phyloP scores from a whole-genome alignment of 2,113 vertebrate genomes.

The Crotalus horridus region DNA sequence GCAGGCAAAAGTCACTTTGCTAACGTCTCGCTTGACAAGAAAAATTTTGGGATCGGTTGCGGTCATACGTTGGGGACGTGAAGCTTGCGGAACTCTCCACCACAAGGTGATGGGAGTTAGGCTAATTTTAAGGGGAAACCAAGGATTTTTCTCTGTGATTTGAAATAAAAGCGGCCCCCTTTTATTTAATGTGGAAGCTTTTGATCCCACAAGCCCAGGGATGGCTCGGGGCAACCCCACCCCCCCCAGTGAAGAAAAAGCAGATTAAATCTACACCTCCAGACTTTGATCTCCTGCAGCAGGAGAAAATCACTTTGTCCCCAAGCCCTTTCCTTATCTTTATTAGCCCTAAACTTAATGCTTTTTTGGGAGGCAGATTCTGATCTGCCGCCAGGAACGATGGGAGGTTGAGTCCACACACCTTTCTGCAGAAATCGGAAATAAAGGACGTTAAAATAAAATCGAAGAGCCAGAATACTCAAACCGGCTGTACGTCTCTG shows the following conservation, averaged over 20 bases:
- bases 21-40: no score
- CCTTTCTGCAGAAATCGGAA: neutral
- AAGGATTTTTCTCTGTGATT: neutral
- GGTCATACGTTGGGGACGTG: no score
- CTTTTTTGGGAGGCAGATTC: neutral
- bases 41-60: no score
- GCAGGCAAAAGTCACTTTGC: no score
- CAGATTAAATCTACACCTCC: neutral
- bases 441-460: no score
- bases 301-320: neutral
- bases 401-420: neutral
- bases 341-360: neutral
- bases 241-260: neutral
- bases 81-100: neutral
- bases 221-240: neutral
- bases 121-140: neutral
- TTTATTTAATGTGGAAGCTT: neutral
- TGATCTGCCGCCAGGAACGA: no score
- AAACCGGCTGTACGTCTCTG: no score
- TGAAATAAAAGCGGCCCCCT: neutral
- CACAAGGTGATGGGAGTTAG: neutral
- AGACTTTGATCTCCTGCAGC: neutral
- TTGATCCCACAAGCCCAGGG: fast-evolving
- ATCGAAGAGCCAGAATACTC: no score
- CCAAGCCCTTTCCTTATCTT: neutral